Percentiles rank a stretch among this genome's conserved stretches.
Evolutionary conservation across 2,797 vertebrate species (phyloP).

Genomic region (Danio kyathit): DNA sequence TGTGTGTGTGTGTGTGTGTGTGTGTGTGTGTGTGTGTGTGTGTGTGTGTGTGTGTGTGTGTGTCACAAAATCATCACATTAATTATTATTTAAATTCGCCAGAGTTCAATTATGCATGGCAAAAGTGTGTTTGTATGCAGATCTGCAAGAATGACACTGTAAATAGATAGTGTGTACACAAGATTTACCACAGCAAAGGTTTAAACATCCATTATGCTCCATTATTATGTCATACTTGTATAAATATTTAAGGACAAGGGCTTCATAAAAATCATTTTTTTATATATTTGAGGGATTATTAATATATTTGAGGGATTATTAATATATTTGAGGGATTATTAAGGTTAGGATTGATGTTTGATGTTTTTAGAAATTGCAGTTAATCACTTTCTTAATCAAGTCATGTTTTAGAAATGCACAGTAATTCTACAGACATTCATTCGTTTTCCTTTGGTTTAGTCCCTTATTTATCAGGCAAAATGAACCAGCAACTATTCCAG

Average conservation of each 20-base stretch:
- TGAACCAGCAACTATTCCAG: too few species aligned
- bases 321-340: too few species aligned
- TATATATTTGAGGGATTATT: too few species aligned
- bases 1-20: slow-evolving; percentile 36
- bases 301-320: too few species aligned
- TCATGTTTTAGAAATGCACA: too few species aligned
- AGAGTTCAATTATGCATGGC: slow-evolving; percentile 47
- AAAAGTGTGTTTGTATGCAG: slow-evolving; percentile 26
- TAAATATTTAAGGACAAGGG: not conserved
- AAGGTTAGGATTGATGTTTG: too few species aligned
- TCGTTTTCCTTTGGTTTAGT: too few species aligned
- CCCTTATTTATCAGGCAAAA: too few species aligned
- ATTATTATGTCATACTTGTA: not conserved
- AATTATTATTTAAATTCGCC: slow-evolving; percentile 53
- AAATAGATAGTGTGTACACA: slow-evolving; percentile 21
- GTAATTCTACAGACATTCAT: too few species aligned
- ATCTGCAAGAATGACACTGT: slow-evolving; percentile 29
- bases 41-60: slow-evolving; percentile 30
- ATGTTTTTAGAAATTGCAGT: too few species aligned
- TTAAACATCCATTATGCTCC: not conserved
- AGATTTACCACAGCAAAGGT: slow-evolving; percentile 25
- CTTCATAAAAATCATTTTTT: not conserved
- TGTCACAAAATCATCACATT: slow-evolving; percentile 45
- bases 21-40: too few species aligned
- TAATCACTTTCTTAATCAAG: too few species aligned